Conservation (phyloP, 2,113 vertebrate genomes). For the Conger conger region DNA sequence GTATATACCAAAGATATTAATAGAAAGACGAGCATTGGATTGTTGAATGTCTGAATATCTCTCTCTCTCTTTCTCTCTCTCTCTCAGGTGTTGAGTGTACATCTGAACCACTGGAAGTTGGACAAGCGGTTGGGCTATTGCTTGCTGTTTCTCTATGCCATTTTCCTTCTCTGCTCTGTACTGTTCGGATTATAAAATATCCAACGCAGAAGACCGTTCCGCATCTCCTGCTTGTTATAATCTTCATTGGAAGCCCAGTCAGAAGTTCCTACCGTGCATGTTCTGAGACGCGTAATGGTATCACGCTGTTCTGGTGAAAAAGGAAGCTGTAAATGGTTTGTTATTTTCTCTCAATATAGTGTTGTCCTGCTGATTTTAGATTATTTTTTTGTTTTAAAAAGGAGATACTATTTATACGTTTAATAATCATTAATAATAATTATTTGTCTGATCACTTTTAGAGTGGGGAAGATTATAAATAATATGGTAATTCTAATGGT, state of each 20-base stretch:
- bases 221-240: background rate
- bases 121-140: constrained; percentile 70
- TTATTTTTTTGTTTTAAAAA: background rate
- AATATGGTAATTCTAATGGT: background rate
- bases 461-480: background rate
- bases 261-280: background rate
- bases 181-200: constrained; percentile 65
- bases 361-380: background rate
- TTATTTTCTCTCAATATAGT: background rate
- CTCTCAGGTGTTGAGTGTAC: constrained; percentile 70
- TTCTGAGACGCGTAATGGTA: background rate
- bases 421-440: background rate
- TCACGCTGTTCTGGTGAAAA: background rate
- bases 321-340: background rate
- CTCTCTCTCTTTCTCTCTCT: constrained; percentile 10
- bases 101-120: constrained; percentile 74
- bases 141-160: constrained; percentile 65
- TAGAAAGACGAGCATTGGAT: background rate
- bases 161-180: constrained; percentile 74
- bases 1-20: background rate
- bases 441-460: background rate
- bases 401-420: background rate
- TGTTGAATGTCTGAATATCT: background rate
- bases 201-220: background rate
- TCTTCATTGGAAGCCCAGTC: background rate